phyloP scores from a whole-genome alignment of 2,888 invertebrate genomes.

The Cryptops parisi region DNA sequence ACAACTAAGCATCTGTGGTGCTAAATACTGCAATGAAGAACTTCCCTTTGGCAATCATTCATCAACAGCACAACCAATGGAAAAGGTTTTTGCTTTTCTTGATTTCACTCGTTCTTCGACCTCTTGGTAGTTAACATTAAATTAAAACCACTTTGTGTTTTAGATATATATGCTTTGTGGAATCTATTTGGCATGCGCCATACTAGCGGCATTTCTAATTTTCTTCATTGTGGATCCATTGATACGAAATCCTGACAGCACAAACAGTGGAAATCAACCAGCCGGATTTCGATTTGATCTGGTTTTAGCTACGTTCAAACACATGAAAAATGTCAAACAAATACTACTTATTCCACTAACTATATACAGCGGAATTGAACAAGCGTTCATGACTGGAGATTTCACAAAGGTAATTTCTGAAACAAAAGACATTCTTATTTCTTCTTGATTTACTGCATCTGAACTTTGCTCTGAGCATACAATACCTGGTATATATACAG shows the following conservation, averaged over 20 bases:
- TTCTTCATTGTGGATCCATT: conserved; percentile 78
- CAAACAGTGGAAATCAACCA: neutral
- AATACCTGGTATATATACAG: too few species aligned
- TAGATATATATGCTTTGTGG: conserved; percentile 75
- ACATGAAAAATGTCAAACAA: conserved; percentile 79
- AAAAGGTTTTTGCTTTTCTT: neutral
- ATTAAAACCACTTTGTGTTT: too few species aligned
- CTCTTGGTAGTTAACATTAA: too few species aligned
- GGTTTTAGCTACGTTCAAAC: conserved; percentile 74
- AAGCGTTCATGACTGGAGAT: conserved; percentile 81
- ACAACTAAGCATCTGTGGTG: conserved; percentile 17
- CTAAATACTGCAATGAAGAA: conserved; percentile 17
- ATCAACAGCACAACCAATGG: neutral
- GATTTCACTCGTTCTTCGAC: too few species aligned
- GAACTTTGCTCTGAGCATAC: too few species aligned
- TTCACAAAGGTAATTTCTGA: conserved; percentile 34
- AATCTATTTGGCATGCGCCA: conserved; percentile 74
- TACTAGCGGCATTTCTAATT: conserved; percentile 71
- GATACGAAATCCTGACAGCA: conserved; percentile 41
- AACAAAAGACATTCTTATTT: too few species aligned
- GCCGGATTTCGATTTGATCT: conserved; percentile 56
- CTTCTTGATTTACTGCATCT: too few species aligned
- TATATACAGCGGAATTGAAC: conserved; percentile 93
- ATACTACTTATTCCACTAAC: conserved; percentile 88
- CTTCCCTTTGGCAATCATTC: neutral